Evolutionary conservation across 2,113 vertebrate genomes (phyloP), one percentile per base, ranked within the genome.

Genomic region (Oreochromis niloticus): DNA sequence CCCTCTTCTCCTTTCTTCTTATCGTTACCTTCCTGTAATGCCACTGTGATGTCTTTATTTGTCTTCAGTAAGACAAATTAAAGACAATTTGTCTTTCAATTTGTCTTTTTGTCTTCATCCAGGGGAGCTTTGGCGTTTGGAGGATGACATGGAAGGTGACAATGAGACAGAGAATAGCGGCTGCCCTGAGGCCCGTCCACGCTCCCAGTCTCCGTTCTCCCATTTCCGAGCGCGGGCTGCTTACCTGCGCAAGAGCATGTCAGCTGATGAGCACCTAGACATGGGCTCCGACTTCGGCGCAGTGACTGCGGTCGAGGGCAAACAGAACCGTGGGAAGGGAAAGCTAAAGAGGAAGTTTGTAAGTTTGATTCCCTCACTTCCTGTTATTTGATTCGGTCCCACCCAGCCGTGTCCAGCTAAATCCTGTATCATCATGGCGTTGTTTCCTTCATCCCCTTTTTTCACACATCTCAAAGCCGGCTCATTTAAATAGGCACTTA

Each of bases 341-440:
- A 98, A 97, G 89, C 97, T 98, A 87, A 97, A 97, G 91, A 97
- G 98, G 13, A 98, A 98, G 41, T 98, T 98, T 66, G 98, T 98
- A 92, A 98, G 97, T 98, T 88, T 27, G 4, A 52, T 13, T 7
- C 5, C 2, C 2, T 63, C 4, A 2, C 59, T 50, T 78, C 6
- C 1, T 30, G 9, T 41, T 54, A 43, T 24, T 41, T 75, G 68
- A 73, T 78, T 50, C 1, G 9, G 71, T 78, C 43, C 46, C 46
- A 50, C 43, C 16, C 27, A 78, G 46, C 43, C 4, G 3, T 50
- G 27, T 75, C 14, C 24, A 48, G 71, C 71, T 50, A 32, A 78
- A 78, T 32, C 46, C 71, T 41, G 39, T 82, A 34, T 48, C 43
- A 82, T 41, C 63, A 39, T 61, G 24, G 8, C 22, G 27, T 34